Base-by-base conservation (phyloP, 2,888 invertebrate genomes). In the Diaphora mendica region DNA sequence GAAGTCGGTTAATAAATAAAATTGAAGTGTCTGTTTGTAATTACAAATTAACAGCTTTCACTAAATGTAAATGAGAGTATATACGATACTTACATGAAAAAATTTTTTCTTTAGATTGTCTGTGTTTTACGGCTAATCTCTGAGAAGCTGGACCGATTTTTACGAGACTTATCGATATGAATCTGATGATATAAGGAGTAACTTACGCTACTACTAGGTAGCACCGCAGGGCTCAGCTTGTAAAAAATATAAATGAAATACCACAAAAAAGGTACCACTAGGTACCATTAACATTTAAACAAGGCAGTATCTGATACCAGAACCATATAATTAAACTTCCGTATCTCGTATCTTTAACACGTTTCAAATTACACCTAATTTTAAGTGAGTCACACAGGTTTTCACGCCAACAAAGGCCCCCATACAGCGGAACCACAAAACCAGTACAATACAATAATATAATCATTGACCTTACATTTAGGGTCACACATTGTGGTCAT, bases 401-500 rank as follows among this genome's bases (percentile, higher is more conserved):
- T 39, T 13, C 15, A 2, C 35, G 13, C 8, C 26, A 39, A 64
- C 70, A 80, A 72, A 74, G 23, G 42, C 20, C 26, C 59, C 39
- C 55, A 35, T 75, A 59, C 71, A 65, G 55, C 51, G 73, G 74
- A 73, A 80, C 68, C 72, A 70, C 74, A 72, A 67, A 65, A 70
- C 33, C 15, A 68, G 72, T 70, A 81, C 81, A 79, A 81, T 80
- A 76, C 73, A 74, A 75, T 75, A 69, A 67, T 62, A 62, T 71
- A 71, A 74, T 71, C 35, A 33, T 64, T 68, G 79, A 71, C 83
- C 82, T 81, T 74, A 77, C n/a, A 42, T 5, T 55, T 62, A 48
- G 77, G 77, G 81, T 76, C 81, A 70, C 35, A 74, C 70, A 73
- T 62, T 77, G 74, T 76, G 81, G 13, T 33, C 76, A 75, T 13